Base-by-base conservation (phyloP, 2,888 invertebrate genomes). In the Rosalia funebris region DNA sequence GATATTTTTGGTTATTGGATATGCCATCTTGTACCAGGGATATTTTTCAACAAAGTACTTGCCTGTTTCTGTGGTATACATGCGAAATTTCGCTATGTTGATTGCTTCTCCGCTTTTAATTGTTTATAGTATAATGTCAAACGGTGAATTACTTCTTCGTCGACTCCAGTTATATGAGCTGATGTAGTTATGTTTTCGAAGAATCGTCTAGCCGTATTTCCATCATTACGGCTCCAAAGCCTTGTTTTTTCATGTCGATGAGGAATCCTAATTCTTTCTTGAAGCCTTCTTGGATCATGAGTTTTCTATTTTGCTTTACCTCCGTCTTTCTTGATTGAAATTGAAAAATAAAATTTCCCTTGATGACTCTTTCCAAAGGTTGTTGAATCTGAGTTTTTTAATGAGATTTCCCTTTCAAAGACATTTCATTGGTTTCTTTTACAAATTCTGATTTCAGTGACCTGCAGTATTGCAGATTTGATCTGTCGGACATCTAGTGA, bases 371-470 rank as follows among this genome's bases (percentile, higher is more conserved):
- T 25, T 37, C 37, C 37, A 37, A 37, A 37, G 37, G 37, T 37
- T 37, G n/a, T 37, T 10, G 3, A 9, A 25, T 25, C 25, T 25
- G 37, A 37, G 37, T 37, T 37, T 37, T 7, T 2, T 37, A 37
- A 37, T 37, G 14, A 37, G 37, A 1, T 14, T 12, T 37, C 14
- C 7, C 37, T 37, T 37, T 37, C 2, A 37, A 37, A 37, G 37
- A 37, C 14, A 14, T 37, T 37, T 37, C 37, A 12, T 37, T 14
- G 7, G 37, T 37, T 37, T 37, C 37, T 37, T 37, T 37, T 37
- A 37, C 37, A 37, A 37, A 37, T 37, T 37, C 37, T 37, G 14
- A 37, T 37, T 37, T 37, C 14, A 37, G 37, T 37, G 37, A 14
- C 37, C 37, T 37, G 37, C 37, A 37, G 7, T 37, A 37, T 14